Conservation (phyloP, 2,113 vertebrate species). For the Saccopteryx leptura region DNA sequence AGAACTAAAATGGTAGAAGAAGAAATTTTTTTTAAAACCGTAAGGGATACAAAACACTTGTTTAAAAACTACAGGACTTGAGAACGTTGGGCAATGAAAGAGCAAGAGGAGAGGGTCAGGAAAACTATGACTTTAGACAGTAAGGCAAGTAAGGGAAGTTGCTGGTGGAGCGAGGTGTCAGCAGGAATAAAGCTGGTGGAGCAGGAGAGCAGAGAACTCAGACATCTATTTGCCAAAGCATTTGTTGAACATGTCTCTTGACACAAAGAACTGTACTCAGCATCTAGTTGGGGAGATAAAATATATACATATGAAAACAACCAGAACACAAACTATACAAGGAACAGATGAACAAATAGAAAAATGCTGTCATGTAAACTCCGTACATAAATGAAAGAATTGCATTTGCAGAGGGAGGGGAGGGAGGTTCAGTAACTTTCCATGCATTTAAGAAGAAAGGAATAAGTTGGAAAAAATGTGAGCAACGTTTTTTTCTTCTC, state of each 20-base stretch:
- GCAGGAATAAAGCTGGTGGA: neutral
- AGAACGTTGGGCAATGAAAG: neutral
- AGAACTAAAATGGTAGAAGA: neutral
- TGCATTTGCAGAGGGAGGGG: neutral
- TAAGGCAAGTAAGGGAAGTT: neutral
- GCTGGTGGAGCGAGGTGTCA: neutral
- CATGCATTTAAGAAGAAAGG: slow-evolving; percentile 5
- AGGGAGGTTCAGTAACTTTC: slow-evolving; percentile 14
- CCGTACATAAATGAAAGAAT: neutral
- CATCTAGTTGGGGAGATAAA: slow-evolving; percentile 17
- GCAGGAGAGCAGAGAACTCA: neutral
- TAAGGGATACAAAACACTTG: neutral
- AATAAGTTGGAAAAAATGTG: neutral
- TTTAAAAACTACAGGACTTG: neutral
- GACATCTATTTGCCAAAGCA: neutral
- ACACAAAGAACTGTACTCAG: neutral
- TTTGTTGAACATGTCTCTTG: neutral
- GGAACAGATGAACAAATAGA: slow-evolving; percentile 14
- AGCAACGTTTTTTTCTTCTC: neutral
- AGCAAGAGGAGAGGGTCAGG: neutral
- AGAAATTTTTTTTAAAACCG: neutral
- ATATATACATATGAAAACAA: slow-evolving; percentile 52
- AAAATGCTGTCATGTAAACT: neutral
- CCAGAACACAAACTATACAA: neutral
- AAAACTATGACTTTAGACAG: neutral